Evolutionary conservation across 2,797 vertebrate species (phyloP).

Genomic region (Malacoraja senta): DNA sequence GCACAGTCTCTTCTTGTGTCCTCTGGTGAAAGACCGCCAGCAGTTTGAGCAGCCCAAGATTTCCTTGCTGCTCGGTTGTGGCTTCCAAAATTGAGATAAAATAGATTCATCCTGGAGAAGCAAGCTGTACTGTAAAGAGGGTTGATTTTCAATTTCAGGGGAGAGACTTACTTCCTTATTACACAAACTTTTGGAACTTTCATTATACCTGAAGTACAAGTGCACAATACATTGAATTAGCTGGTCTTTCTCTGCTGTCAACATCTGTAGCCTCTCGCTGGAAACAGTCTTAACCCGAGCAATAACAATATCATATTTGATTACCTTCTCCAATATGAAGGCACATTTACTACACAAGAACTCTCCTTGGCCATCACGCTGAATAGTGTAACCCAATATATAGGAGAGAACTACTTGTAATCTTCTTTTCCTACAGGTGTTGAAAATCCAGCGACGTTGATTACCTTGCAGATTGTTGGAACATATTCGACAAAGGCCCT

Average conservation of each 20-base stretch:
- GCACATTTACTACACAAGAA: conserved; percentile 67
- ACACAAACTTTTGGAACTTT: conserved; percentile 36
- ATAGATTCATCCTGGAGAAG: conserved; percentile 26
- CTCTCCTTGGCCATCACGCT: conserved; percentile 59
- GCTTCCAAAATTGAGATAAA: background rate
- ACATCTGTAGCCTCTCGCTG: conserved; percentile 50
- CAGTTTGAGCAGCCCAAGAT: background rate
- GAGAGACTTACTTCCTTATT: conserved; percentile 39
- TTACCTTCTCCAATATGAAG: conserved; percentile 61
- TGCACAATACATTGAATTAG: conserved; percentile 57
- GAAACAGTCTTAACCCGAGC: conserved; percentile 55
- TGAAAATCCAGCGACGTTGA: conserved; percentile 68
- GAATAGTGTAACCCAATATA: conserved; percentile 57
- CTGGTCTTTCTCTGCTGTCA: conserved; percentile 58
- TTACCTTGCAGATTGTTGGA: conserved; percentile 53
- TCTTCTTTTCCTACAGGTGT: conserved; percentile 53
- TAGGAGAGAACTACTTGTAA: conserved; percentile 62
- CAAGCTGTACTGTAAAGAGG: background rate
- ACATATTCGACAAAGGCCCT: conserved; percentile 62
- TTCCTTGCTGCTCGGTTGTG: background rate
- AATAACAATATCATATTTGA: conserved; percentile 57
- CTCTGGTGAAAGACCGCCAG: too few relatives aligned
- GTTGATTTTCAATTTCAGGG: background rate
- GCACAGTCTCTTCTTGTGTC: conserved; percentile 51
- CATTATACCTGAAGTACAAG: conserved; percentile 61